Conservation (phyloP, 2,797 vertebrate genomes). For the Limosa lapponica region DNA sequence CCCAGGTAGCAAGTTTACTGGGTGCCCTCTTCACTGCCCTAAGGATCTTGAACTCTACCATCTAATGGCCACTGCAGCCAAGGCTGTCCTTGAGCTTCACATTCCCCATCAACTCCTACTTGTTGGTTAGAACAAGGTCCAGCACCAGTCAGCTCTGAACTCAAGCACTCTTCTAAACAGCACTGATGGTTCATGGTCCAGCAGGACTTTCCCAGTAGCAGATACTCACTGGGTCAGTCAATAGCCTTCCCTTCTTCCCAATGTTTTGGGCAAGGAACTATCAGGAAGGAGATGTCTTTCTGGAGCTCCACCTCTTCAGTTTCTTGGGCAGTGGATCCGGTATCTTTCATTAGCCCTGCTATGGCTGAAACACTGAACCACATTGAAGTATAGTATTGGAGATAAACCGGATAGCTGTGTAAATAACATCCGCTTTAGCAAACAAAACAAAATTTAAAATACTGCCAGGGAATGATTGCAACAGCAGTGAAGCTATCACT, state of each 20-base stretch:
- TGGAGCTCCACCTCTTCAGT: background rate
- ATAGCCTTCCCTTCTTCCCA: background rate
- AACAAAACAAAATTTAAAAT: background rate
- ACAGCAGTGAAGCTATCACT: background rate
- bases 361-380: background rate
- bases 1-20: too few relatives aligned
- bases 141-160: background rate
- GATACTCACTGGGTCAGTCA: background rate
- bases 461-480: background rate
- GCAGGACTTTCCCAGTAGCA: background rate
- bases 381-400: background rate
- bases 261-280: background rate
- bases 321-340: background rate
- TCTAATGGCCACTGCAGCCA: too few relatives aligned
- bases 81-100: too few relatives aligned
- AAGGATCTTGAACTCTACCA: too few relatives aligned
- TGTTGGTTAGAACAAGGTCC: too few relatives aligned
- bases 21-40: too few relatives aligned
- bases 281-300: background rate
- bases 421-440: background rate
- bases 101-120: too few relatives aligned
- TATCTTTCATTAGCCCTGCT: background rate
- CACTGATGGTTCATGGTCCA: too few relatives aligned
- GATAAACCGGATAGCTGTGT: background rate
- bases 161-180: background rate